Percentiles rank a stretch among this genome's conserved stretches.
phyloP scores from a whole-genome alignment of 2,888 invertebrate genomes.

The Epirrhoe alternata region DNA sequence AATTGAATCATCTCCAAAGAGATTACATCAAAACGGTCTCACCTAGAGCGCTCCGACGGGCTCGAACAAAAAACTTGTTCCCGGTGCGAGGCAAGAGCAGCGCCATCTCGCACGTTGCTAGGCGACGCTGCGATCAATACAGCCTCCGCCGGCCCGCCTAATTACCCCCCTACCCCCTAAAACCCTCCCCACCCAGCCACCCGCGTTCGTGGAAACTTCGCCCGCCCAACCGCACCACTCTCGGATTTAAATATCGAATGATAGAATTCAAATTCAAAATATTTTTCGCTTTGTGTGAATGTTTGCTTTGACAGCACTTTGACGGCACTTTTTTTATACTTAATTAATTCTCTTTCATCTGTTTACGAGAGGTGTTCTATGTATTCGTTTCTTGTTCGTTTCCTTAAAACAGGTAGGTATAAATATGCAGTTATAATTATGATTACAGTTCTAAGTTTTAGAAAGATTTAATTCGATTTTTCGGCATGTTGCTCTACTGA shows the following conservation, averaged over 20 bases:
- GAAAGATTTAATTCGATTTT: neutral
- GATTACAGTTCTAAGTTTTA: too few relatives aligned
- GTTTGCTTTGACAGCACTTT: constrained; percentile 62
- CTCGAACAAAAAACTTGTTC: constrained; percentile 75
- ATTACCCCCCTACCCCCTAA: constrained; percentile 66
- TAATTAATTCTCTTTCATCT: constrained; percentile 31
- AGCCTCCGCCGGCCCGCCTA: constrained; percentile 85
- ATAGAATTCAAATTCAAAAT: constrained; percentile 83
- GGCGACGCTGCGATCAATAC: constrained; percentile 82
- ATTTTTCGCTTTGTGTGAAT: constrained; percentile 73
- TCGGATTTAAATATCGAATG: constrained; percentile 83
- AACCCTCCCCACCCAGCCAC: constrained; percentile 44
- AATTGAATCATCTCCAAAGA: constrained; percentile 76
- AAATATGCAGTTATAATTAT: too few relatives aligned
- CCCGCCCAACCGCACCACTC: constrained; percentile 70
- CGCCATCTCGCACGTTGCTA: constrained; percentile 83
- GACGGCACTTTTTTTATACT: constrained; percentile 43
- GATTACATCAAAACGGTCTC: constrained; percentile 81
- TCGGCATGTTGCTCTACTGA: neutral
- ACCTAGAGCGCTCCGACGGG: constrained; percentile 65
- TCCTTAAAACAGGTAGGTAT: too few relatives aligned
- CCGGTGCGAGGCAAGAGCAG: constrained; percentile 69
- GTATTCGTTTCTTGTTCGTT: neutral
- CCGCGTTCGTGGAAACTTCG: constrained; percentile 63
- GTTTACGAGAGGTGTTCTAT: constrained; percentile 3